Percentiles rank a stretch among this genome's conserved stretches.
These are phyloP conservation scores for Eumaeus atala DNA, from an alignment of 1,140 invertebrate species.

Conservation along the genomic window DNA sequence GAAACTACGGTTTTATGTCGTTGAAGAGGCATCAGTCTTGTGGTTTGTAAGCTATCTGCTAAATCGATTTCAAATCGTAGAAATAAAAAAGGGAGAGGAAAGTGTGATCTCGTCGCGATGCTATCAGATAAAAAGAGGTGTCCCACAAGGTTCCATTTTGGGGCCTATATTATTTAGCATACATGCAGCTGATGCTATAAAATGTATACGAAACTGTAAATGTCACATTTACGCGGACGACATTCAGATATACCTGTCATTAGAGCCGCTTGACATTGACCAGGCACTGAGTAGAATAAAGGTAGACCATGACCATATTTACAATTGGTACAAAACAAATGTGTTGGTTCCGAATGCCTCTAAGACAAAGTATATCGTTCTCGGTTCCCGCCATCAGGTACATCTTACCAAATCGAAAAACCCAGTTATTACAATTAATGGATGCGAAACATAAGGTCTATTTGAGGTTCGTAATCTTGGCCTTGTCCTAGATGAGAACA, in stretches of 20 bases:
- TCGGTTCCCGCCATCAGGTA: conserved; percentile 2
- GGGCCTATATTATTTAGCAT: no score
- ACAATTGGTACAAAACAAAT: background rate
- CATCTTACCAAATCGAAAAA: background rate
- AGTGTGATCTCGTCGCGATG: no score
- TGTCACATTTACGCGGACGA: no score
- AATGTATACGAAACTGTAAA: no score
- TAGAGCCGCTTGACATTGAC: no score
- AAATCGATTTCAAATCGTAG: conserved; percentile 22
- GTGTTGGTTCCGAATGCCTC: background rate
- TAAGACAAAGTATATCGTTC: background rate
- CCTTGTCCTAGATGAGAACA: background rate
- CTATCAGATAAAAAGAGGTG: no score
- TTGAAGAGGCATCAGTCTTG: background rate
- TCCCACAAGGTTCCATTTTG: no score
- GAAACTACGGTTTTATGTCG: no score
- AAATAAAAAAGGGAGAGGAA: background rate
- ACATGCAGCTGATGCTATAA: no score
- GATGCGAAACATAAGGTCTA: background rate
- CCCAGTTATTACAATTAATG: background rate
- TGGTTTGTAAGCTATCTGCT: background rate
- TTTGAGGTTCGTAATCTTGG: conserved; percentile 1
- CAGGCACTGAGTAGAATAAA: no score
- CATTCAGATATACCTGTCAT: no score
- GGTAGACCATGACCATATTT: background rate